Evolutionary conservation across 2,797 vertebrate genomes (phyloP).

Genomic region (Sparidentex hasta): DNA sequence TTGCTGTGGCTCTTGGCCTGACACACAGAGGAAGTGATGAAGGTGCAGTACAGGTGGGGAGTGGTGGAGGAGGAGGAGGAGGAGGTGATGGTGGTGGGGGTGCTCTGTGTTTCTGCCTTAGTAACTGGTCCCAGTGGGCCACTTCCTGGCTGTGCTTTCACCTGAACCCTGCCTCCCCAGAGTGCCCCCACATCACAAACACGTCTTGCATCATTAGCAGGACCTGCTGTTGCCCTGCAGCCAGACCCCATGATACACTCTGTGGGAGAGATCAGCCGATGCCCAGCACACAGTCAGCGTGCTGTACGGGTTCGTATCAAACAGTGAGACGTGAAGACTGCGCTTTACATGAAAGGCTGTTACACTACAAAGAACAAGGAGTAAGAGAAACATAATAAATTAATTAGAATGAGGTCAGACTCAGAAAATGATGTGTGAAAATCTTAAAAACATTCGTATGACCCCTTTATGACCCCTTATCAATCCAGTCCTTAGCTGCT

Average conservation of each 20-base stretch:
- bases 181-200: constrained; percentile 83
- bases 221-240: constrained; percentile 76
- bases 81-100: constrained; percentile 17
- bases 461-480: background rate
- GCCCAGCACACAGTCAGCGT: background rate
- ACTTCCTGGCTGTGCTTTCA: constrained; percentile 70
- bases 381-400: background rate
- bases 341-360: background rate
- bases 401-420: background rate
- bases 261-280: constrained; percentile 59
- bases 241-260: constrained; percentile 62
- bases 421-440: background rate
- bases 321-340: background rate
- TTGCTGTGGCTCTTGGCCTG: background rate
- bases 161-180: constrained; percentile 78
- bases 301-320: constrained; percentile 1
- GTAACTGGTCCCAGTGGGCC: constrained; percentile 80
- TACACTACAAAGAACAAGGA: background rate
- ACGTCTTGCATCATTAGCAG: constrained; percentile 86
- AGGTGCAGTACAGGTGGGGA: constrained; percentile 33
- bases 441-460: background rate
- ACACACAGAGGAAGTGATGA: constrained; percentile 49
- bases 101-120: constrained; percentile 65
- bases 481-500: background rate
- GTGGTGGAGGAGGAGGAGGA: constrained; percentile 17